Percentiles rank a stretch among this genome's conserved stretches.
phyloP scores from a whole-genome alignment of 2,888 invertebrate genomes.

The Anoplius nigerrimus region DNA sequence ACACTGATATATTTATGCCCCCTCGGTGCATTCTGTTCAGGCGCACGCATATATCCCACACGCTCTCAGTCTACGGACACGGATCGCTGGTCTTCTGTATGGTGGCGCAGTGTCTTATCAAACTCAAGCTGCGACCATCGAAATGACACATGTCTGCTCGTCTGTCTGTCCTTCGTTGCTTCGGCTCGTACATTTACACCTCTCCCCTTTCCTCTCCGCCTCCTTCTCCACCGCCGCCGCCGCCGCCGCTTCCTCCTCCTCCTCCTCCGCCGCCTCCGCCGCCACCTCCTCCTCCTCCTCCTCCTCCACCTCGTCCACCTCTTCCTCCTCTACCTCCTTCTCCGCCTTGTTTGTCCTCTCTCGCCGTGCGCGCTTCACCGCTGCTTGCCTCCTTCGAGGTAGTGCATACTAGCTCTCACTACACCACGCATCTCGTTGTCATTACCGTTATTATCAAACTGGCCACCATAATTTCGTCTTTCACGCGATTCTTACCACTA shows the following conservation, averaged over 20 bases:
- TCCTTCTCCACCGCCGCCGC: neutral
- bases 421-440: conserved; percentile 30
- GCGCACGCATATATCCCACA: too few species aligned
- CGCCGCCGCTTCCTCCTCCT: conserved; percentile 1
- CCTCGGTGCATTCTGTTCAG: too few species aligned
- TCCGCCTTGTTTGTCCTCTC: conserved; percentile 7
- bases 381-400: neutral
- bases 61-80: conserved; percentile 48
- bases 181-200: neutral
- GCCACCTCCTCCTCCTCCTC: conserved; percentile 32
- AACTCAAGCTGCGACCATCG: conserved; percentile 48
- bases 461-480: conserved; percentile 29
- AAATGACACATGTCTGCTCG: conserved; percentile 56
- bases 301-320: conserved; percentile 29
- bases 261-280: conserved; percentile 25
- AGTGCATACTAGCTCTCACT: conserved; percentile 16
- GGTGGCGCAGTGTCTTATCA: conserved; percentile 41
- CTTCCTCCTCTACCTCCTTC: conserved; percentile 30
- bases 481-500: conserved; percentile 23
- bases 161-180: conserved; percentile 3
- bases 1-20: too few species aligned
- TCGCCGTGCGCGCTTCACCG: conserved; percentile 16
- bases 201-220: too few species aligned
- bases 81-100: conserved; percentile 61
- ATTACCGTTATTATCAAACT: conserved; percentile 22